Percentiles rank a stretch among this genome's conserved stretches.
These are phyloP conservation scores for Gymnothorax javanicus DNA, from an alignment of 2,797 vertebrate genomes.

Conservation along the genomic window DNA sequence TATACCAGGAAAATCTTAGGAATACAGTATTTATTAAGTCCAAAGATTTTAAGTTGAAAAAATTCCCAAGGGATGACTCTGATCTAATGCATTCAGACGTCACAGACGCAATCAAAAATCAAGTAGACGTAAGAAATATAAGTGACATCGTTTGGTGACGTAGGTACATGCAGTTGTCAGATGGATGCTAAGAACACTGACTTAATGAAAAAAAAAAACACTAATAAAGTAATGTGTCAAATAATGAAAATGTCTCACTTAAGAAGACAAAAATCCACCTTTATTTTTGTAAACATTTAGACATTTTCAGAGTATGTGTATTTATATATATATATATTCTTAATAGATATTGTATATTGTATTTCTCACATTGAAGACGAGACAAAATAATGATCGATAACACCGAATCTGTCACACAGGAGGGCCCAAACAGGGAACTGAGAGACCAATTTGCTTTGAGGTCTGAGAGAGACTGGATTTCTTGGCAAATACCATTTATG, in stretches of 20 bases:
- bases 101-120: too few species aligned
- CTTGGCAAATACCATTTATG: background rate
- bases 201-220: background rate
- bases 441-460: background rate
- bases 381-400: slow-evolving; percentile 13
- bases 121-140: too few species aligned
- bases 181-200: too few species aligned
- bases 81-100: too few species aligned
- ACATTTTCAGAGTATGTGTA: slow-evolving; percentile 40
- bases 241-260: background rate
- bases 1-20: too few species aligned
- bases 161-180: too few species aligned
- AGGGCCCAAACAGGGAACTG: slow-evolving; percentile 27
- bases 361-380: slow-evolving; percentile 50
- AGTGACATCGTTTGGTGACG: too few species aligned
- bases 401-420: slow-evolving; percentile 48
- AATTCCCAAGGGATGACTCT: too few species aligned
- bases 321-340: slow-evolving; percentile 49
- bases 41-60: too few species aligned
- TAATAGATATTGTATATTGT: slow-evolving; percentile 37
- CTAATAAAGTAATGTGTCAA: background rate
- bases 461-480: background rate
- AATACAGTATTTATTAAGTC: too few species aligned
- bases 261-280: slow-evolving; percentile 7
- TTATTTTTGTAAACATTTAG: slow-evolving; percentile 55